Evolutionary conservation across 2,888 invertebrate genomes (phyloP), one percentile per base, ranked within the genome.

Genomic region (Sarcophaga variegata): DNA sequence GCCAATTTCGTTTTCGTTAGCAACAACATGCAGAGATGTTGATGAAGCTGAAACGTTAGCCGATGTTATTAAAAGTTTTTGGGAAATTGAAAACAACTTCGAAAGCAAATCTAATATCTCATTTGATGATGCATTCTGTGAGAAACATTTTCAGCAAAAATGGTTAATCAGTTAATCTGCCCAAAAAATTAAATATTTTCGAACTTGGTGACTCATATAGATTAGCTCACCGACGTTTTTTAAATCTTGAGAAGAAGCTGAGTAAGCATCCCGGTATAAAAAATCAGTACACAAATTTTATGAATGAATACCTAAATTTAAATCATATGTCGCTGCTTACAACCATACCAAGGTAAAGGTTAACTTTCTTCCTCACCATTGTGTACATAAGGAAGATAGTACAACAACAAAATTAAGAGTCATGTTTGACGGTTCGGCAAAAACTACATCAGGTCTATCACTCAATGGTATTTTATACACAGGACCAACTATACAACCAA

Each of bases 61-160:
- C 11, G 72, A 84, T 76, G 49, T 83, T 66, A 25, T 87, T 17
- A 81, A 81, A 64, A 14, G 64, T 22, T 59, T 88, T 78, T 88
- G 86, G 87, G 81, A 88, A 49, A 59, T 84, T 5, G 86, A 88
- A 72, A 82, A 77, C 66, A 60, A 47, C 49, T 54, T 54, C 2
- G 49, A 54, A 54, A 14, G 14, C 14, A 54, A 14, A 14, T 54
- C 49, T 54, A 12, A 54, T 14, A 0, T 14, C 2, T 54, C 12
- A 14, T 11, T 14, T 11, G 49, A 54, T 14, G 11, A 54, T 14
- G 20, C 20, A 20, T 20, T 20, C 20, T 20, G 20, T 20, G 20
- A 20, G 20, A 20, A 20, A 20, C 20, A 20, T 20, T 20, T 20
- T 20, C 20, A 20, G 20, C 20, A 20, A 20, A 20, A 20, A 20